A percentile compares a stretch with the other conserved stretches of the same genome.
Conservation (phyloP, 2,797 vertebrate genomes). For the Sparidentex hasta region DNA sequence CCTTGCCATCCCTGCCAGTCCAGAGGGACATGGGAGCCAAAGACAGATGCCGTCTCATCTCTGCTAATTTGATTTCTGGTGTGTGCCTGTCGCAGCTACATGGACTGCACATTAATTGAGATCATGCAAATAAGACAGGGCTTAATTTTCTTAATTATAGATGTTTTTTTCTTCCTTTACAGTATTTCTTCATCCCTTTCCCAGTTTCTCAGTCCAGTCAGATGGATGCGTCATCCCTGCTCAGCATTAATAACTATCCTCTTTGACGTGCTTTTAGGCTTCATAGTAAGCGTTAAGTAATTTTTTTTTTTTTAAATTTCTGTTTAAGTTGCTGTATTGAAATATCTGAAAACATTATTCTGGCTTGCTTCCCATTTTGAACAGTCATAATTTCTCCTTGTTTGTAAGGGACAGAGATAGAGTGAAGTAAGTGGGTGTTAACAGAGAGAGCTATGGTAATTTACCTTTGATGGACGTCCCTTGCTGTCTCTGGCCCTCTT, state of each 20-base stretch:
- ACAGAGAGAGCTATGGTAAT: slow-evolving; percentile 29
- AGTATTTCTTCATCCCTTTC: slow-evolving; percentile 39
- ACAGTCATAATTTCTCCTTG: not conserved
- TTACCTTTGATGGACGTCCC: slow-evolving; percentile 46
- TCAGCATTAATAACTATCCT: slow-evolving; percentile 46
- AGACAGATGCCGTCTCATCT: slow-evolving; percentile 81
- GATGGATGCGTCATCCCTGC: slow-evolving; percentile 58
- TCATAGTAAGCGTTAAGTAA: slow-evolving; percentile 30
- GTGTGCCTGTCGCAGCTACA: slow-evolving; percentile 69
- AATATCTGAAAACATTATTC: slow-evolving; percentile 34
- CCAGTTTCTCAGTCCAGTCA: slow-evolving; percentile 32
- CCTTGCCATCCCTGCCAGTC: slow-evolving; percentile 66
- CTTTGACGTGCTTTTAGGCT: slow-evolving; percentile 22
- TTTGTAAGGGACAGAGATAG: slow-evolving; percentile 15
- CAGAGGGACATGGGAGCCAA: slow-evolving; percentile 69
- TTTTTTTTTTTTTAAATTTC: slow-evolving; percentile 22
- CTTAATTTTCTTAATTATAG: slow-evolving; percentile 79
- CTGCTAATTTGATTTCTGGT: slow-evolving; percentile 83
- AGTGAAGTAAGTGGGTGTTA: slow-evolving; percentile 23
- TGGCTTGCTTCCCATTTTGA: slow-evolving; percentile 30
- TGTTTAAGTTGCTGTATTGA: slow-evolving; percentile 27
- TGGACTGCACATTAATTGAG: slow-evolving; percentile 77
- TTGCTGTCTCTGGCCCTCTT: slow-evolving; percentile 17
- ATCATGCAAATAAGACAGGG: slow-evolving; percentile 80
- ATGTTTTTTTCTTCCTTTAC: slow-evolving; percentile 27